phyloP scores from a whole-genome alignment of 2,888 invertebrate species.

The Scrobipalpa costella region DNA sequence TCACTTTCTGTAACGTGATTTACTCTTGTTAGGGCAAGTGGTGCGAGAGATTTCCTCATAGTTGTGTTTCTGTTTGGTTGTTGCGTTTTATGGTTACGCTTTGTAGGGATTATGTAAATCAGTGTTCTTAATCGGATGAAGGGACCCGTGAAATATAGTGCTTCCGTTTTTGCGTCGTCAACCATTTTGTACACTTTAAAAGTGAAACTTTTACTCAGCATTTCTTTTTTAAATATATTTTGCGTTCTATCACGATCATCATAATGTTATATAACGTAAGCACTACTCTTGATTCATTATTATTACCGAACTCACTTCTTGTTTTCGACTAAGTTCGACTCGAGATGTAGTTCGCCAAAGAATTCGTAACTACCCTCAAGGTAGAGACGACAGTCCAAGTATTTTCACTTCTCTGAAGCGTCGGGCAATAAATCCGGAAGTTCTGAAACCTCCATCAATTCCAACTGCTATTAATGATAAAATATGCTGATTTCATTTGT shows the following conservation, averaged over 20 bases:
- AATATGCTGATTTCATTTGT: slow-evolving; percentile 20
- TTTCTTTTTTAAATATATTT: not conserved
- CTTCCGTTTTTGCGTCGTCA: not conserved
- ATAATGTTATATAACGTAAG: too few relatives aligned
- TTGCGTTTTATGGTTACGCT: slow-evolving; percentile 25
- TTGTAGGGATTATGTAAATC: slow-evolving; percentile 4
- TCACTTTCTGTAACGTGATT: slow-evolving; percentile 48
- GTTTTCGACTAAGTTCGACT: slow-evolving; percentile 2
- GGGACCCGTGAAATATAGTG: not conserved
- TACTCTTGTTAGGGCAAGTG: slow-evolving; percentile 32
- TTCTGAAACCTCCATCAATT: slow-evolving; percentile 21
- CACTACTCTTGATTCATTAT: not conserved
- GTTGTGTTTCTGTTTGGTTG: slow-evolving; percentile 7
- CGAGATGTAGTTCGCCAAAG: slow-evolving; percentile 12
- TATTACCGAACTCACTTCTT: slow-evolving; percentile 6
- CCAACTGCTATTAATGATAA: slow-evolving; percentile 20
- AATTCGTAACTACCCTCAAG: slow-evolving; percentile 12
- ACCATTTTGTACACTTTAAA: too few relatives aligned
- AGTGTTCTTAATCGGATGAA: not conserved
- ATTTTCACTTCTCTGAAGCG: slow-evolving; percentile 11
- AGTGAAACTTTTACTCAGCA: too few relatives aligned
- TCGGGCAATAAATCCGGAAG: slow-evolving; percentile 14
- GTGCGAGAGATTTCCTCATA: not conserved
- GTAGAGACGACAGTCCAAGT: slow-evolving; percentile 14
- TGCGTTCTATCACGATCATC: too few relatives aligned